Conservation (phyloP, 2,797 vertebrate genomes). For the Anas acuta region DNA sequence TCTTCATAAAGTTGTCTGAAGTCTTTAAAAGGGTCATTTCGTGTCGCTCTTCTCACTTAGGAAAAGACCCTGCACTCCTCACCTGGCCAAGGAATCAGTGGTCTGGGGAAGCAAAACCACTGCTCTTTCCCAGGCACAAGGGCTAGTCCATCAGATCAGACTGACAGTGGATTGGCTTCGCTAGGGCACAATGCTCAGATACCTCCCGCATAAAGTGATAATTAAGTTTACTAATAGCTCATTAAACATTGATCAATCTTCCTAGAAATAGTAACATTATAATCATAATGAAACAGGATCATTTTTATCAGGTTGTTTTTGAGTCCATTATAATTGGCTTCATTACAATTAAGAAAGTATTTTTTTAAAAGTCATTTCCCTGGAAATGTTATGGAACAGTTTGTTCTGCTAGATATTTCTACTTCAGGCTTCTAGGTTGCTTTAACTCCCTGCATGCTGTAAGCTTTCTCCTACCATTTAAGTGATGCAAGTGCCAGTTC, state of each 20-base stretch:
- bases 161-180: background rate
- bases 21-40: background rate
- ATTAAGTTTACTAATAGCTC: slow-evolving; percentile 65
- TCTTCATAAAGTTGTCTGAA: background rate
- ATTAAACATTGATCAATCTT: slow-evolving; percentile 66
- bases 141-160: background rate
- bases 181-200: background rate
- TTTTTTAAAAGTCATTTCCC: slow-evolving; percentile 64
- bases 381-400: slow-evolving; percentile 67
- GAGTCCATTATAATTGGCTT: slow-evolving; percentile 50
- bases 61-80: background rate
- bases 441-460: slow-evolving; percentile 52
- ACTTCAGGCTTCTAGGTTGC: slow-evolving; percentile 40
- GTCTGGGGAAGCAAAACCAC: background rate
- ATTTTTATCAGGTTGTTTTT: slow-evolving; percentile 48
- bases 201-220: slow-evolving; percentile 21
- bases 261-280: slow-evolving; percentile 62
- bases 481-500: slow-evolving; percentile 48
- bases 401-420: slow-evolving; percentile 58
- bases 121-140: background rate
- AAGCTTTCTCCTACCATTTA: slow-evolving; percentile 8
- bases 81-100: background rate
- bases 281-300: slow-evolving; percentile 42
- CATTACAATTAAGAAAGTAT: slow-evolving; percentile 67
- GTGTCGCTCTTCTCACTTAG: background rate